Conservation (phyloP, 1,140 invertebrate genomes). For the Euura lappo region DNA sequence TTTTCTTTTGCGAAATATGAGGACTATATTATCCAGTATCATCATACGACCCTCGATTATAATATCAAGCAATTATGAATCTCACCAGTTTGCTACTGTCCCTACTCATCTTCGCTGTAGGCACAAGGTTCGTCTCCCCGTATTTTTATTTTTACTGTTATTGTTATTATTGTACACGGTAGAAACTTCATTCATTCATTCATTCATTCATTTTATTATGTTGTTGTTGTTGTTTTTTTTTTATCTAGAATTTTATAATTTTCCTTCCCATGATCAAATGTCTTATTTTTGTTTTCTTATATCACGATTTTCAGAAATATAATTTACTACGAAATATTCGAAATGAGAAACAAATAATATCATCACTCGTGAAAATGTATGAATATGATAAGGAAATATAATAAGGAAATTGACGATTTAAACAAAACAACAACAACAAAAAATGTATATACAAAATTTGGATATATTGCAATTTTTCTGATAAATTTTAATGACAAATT, state of each 20-base stretch:
- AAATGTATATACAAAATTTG: too few species aligned
- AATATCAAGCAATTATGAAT: constrained; percentile 47
- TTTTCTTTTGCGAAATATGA: constrained; percentile 49
- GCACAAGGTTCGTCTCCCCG: constrained; percentile 47
- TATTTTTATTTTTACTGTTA: neutral
- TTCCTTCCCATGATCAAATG: too few species aligned
- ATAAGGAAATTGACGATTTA: too few species aligned
- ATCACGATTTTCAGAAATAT: too few species aligned
- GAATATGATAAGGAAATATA: too few species aligned
- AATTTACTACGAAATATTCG: too few species aligned
- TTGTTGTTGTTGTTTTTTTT: neutral
- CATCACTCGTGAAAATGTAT: too few species aligned
- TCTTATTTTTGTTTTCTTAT: too few species aligned
- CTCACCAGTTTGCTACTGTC: constrained; percentile 44
- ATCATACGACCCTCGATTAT: constrained; percentile 34
- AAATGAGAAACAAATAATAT: too few species aligned
- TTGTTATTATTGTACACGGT: neutral
- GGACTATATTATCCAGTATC: constrained; percentile 46
- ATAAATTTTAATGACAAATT: too few species aligned
- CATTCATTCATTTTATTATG: neutral
- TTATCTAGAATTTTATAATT: neutral
- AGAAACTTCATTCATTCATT: neutral
- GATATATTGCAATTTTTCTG: too few species aligned
- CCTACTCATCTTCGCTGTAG: constrained; percentile 41
- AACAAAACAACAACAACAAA: too few species aligned